Percentiles rank a stretch among this genome's conserved stretches.
Conservation (phyloP, 2,888 invertebrate species). For the Eucera pruinosa region DNA sequence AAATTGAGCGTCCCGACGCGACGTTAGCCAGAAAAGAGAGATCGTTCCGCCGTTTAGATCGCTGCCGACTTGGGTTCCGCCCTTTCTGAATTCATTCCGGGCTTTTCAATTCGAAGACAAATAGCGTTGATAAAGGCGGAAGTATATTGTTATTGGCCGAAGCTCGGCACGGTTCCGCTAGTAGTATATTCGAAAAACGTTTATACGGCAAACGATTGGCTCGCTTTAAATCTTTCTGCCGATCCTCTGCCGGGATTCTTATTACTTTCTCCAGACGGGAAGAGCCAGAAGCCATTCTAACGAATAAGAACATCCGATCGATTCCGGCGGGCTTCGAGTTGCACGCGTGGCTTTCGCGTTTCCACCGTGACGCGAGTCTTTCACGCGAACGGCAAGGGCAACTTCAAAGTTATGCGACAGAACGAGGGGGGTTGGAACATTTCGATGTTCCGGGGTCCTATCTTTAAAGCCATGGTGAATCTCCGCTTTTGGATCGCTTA, state of each 20-base stretch:
- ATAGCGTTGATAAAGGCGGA: constrained; percentile 55
- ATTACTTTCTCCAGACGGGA: constrained; percentile 31
- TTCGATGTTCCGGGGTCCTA: constrained; percentile 7
- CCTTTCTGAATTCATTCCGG: constrained; percentile 48
- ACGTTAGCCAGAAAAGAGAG: constrained; percentile 6
- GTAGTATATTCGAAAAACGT: constrained; percentile 60
- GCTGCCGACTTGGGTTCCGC: constrained; percentile 30
- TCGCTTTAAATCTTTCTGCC: constrained; percentile 62
- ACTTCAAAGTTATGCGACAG: constrained; percentile 5
- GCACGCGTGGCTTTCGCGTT: constrained; percentile 12
- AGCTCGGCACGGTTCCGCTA: constrained; percentile 8
- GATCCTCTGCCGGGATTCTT: constrained; percentile 51
- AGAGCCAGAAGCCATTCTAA: constrained; percentile 43
- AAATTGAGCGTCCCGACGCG: constrained; percentile 42
- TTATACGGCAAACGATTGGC: constrained; percentile 63
- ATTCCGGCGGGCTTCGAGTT: constrained; percentile 30
- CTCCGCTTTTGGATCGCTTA: constrained; percentile 15
- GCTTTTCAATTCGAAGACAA: constrained; percentile 59
- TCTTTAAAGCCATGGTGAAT: constrained; percentile 20
- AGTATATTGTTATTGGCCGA: constrained; percentile 43
- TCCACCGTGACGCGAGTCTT: not conserved
- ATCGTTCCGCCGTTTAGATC: constrained; percentile 23
- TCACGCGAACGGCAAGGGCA: not conserved
- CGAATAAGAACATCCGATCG: constrained; percentile 50
- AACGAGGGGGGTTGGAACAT: constrained; percentile 4